Base-by-base conservation (phyloP, 1,140 invertebrate species). In the Apolygus lucorum region DNA sequence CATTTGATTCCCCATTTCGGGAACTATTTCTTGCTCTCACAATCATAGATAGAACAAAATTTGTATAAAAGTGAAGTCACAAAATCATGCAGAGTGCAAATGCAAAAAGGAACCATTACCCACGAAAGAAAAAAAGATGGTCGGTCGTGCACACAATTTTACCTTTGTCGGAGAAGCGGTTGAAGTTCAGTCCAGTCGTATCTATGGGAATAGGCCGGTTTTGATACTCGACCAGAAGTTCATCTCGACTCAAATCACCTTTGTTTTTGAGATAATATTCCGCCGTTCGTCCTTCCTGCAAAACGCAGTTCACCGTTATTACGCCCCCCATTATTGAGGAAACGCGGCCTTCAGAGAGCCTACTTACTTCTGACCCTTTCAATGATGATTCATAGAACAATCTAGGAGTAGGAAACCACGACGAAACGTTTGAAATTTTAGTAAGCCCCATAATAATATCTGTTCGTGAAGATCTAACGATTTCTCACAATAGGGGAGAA, bases 241-340 rank as follows among this genome's bases (percentile, higher is more conserved):
- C 83, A 73, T 83, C 82, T 76, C 90, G 87, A 24, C 86, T 86
- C 52, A 93, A 80, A 62, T 89, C 83, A 34, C 82, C 81, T 67
- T 86, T 86, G 24, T 74, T 85, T 72, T 85, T 82, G 72, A 86
- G 82, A 77, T 91, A 93, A 74, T 87, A 87, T 72, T 91, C 89
- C 52, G 90, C 85, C 68, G 86, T 88, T 52, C 86, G 81, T 54
- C 87, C 88, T 74, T 86, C 84, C 91, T 92, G 78, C 65, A 78
- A 79, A 71, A 8, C 34, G 17, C 34, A 42, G 34, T 17, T 42
- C 34, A 17, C 34, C 34, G 17, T 17, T 17, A 42, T 42, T 42
- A 42, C 4, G 34, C 17, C 17, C 17, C 34, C 34, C 34, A 42
- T 42, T 17, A n/a, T n/a, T n/a, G n/a, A n/a, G n/a, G n/a, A n/a